Base-by-base conservation (phyloP, 2,888 invertebrate species). In the Acanthacorydalis orientalis region DNA sequence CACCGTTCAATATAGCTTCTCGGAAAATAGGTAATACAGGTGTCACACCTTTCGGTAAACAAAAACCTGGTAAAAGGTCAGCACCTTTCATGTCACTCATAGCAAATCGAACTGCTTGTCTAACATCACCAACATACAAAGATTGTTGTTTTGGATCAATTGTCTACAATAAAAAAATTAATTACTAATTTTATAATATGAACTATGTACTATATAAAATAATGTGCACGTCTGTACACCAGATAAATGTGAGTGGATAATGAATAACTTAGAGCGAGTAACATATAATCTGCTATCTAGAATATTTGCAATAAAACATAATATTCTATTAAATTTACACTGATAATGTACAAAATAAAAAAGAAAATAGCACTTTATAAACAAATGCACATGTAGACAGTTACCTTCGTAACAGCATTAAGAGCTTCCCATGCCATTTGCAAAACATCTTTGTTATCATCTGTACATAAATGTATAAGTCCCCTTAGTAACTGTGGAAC, bases 21-120 rank as follows among this genome's bases (percentile, higher is more conserved):
- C 97, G 79, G 73, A 96, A 95, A 49, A 97, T 83, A 0, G 93
- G 92, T 52, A 97, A 69, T 51, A 98, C 79, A 8, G 97, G 95
- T 3, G 89, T 81, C 48, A 97, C 89, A 48, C 75, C 82, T 71
- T 93, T 93, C 0, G 91, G 88, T 55, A 93, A 68, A 63, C 93
- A 95, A 64, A 96, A 91, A 10, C 95, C 96, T 10, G 95, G 93
- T 54, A 91, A 67, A 48, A 89, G 68, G 44, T 84, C 83, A 16
- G 74, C 70, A 1, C 77, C 80, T 58, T 86, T 85, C 54, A 89
- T 70, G 59, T 95, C 95, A 15, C 86, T 83, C 32, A 84, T 78
- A 11, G 90, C 91, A 67, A 83, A 91, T 14, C 89, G 72, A n/a
- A 96, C 83, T 7, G 95, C 92, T 67, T 92, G 91, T 31, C 93